Evolutionary conservation across 1,140 invertebrate species (phyloP), one percentile per base, ranked within the genome.

Genomic region (Heliothis subflexa): DNA sequence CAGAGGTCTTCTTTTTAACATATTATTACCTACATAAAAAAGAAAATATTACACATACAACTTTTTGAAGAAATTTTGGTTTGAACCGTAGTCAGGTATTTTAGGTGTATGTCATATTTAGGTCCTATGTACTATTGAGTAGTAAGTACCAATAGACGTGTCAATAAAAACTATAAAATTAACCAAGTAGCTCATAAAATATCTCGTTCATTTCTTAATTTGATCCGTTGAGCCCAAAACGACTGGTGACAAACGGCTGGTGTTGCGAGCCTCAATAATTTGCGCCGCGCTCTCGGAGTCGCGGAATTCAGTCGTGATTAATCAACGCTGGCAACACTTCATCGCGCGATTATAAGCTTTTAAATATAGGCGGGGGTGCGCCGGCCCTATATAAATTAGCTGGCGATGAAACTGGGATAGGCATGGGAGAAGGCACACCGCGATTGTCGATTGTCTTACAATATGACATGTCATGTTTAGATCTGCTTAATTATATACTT

Each of bases 321-420:
- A 93, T 93, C 89, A 91, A 81, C 79, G 83, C 76, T 74, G 83
- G 88, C 86, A 87, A 88, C 86, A 88, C 89, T 93, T 94, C 89
- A 91, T 92, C 88, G 88, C 77, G 85, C 91, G 88, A 93, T 91
- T 94, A 93, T 92, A 94, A 94, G 91, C 89, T 90, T 89, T 90
- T 93, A 89, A 91, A 88, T 85, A 88, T 81, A 80, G 78, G 82
- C 79, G 87, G 88, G 89, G 90, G 87, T 89, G 89, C 83, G 80
- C 78, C 78, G 79, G 84, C 79, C 87, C 87, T 78, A 89, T 91
- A 91, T 92, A 93, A 93, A 93, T 92, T 93, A 91, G 88, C 86
- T 84, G 54, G 87, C 86, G 89, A 90, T 91, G 91, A 89, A 91
- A 89, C 45, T 55, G 28, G 33, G 21, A 52, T 88, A 89, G 87